These are phyloP conservation scores for Naja naja DNA, from an alignment of 2,113 vertebrate genomes.

Conservation along the genomic window DNA sequence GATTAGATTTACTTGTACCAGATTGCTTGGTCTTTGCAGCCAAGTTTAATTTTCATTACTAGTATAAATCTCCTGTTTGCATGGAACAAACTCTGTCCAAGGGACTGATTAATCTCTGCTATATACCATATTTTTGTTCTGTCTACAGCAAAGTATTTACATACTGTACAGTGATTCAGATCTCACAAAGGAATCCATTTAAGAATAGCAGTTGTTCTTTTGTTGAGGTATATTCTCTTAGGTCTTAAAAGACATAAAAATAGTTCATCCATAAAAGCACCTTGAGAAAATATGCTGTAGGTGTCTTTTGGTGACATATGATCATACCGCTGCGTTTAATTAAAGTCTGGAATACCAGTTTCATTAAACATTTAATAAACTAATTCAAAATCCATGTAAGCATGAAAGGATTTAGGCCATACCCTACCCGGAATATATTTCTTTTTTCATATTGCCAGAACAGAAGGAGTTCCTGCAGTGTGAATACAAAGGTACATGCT, in stretches of 20 bases:
- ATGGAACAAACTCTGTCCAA: conserved; percentile 16
- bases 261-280: conserved; percentile 35
- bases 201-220: conserved; percentile 38
- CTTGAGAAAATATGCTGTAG: conserved; percentile 27
- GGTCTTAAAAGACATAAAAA: conserved; percentile 43
- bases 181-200: conserved; percentile 1
- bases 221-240: conserved; percentile 48
- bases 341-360: not conserved
- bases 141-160: conserved; percentile 30
- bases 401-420: not conserved
- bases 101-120: not conserved
- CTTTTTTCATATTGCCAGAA: not conserved
- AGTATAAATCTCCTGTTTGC: conserved; percentile 20
- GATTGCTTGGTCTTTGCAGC: conserved; percentile 8
- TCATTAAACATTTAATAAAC: not conserved
- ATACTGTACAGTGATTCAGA: conserved; percentile 24
- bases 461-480: not conserved
- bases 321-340: conserved; percentile 29
- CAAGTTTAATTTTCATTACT: conserved; percentile 36
- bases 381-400: conserved; percentile 2
- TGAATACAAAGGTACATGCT: not conserved
- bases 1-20: conserved; percentile 10
- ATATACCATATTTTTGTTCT: not conserved
- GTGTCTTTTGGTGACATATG: conserved; percentile 44
- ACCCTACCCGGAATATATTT: not conserved